Evolutionary conservation across 2,797 vertebrate genomes (phyloP).

Genomic region (Sylvilagus floridanus): DNA sequence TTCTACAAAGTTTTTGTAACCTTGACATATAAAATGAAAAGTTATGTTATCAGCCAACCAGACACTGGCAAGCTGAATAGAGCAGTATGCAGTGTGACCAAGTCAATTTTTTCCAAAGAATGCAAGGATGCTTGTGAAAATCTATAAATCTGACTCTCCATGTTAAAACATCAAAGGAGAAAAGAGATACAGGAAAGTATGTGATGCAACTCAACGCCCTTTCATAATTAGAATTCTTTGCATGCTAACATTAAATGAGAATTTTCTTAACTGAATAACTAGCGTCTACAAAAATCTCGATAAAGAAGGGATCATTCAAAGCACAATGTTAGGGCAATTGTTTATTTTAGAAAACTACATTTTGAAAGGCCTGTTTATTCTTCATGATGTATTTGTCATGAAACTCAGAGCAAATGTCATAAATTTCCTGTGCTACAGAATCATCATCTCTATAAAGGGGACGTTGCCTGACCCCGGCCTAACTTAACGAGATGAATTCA

Average conservation of each 20-base stretch:
- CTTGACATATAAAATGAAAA: not conserved
- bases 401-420: conserved; percentile 39
- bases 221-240: conserved; percentile 5
- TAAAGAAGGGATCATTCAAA: not conserved
- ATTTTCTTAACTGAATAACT: not conserved
- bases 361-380: conserved; percentile 12
- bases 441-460: conserved; percentile 28
- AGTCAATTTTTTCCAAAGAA: not conserved
- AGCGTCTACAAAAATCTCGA: not conserved
- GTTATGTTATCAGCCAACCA: not conserved
- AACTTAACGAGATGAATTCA: conserved; percentile 67
- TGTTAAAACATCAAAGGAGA: conserved; percentile 27
- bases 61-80: not conserved
- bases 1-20: not conserved
- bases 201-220: not conserved
- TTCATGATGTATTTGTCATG: not conserved
- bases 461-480: conserved; percentile 21
- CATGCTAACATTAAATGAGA: not conserved
- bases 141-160: not conserved
- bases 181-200: not conserved
- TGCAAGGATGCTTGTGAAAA: not conserved
- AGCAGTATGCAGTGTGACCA: not conserved
- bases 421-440: conserved; percentile 12
- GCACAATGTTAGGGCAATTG: not conserved
- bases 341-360: conserved; percentile 39